phyloP scores from a whole-genome alignment of 2,888 invertebrate species.

The Germaria angustata region DNA sequence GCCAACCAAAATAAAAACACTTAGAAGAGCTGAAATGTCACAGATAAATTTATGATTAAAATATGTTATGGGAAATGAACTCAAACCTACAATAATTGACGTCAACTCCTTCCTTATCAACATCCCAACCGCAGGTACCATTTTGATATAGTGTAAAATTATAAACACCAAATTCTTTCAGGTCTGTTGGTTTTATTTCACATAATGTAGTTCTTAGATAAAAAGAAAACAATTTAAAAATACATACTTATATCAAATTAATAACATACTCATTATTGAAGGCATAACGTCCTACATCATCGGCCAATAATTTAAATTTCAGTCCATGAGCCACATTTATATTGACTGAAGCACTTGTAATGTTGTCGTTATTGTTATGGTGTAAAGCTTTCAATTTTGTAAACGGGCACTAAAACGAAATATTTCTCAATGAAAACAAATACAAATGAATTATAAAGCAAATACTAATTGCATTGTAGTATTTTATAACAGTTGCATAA shows the following conservation, averaged over 20 bases:
- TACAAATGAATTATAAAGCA: background rate
- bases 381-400: constrained; percentile 80
- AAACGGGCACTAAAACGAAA: constrained; percentile 85
- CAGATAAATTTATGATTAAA: background rate
- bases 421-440: constrained; percentile 4
- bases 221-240: constrained; percentile 52
- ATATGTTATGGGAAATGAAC: background rate
- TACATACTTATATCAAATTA: background rate
- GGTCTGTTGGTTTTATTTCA: constrained; percentile 72
- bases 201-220: constrained; percentile 83
- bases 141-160: constrained; percentile 82
- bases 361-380: constrained; percentile 44
- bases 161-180: constrained; percentile 88
- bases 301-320: constrained; percentile 82
- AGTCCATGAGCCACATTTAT: constrained; percentile 81
- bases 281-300: constrained; percentile 80
- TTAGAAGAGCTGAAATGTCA: constrained; percentile 71
- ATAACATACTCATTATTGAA: constrained; percentile 74
- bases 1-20: constrained; percentile 74
- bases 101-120: constrained; percentile 84
- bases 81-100: constrained; percentile 82
- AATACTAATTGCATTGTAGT: background rate
- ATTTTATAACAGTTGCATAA: constrained; percentile 1
- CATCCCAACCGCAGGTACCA: constrained; percentile 82
- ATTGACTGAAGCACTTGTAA: constrained; percentile 77